Conservation (phyloP, 2,888 invertebrate species). For the Dysmachus trigonus region DNA sequence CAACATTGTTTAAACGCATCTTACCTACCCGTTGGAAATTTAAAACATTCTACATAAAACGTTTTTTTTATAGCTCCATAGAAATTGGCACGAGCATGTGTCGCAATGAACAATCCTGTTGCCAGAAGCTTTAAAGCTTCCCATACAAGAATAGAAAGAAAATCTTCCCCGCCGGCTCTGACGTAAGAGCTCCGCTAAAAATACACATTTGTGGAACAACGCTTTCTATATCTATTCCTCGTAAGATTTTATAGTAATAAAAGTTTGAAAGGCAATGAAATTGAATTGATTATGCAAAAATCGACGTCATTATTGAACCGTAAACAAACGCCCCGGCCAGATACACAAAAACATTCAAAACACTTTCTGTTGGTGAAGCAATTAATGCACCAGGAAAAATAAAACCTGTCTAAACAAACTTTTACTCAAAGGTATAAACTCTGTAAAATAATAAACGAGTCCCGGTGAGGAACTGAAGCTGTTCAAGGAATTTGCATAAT, state of each 20-base stretch:
- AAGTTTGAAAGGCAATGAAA: background rate
- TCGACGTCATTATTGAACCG: background rate
- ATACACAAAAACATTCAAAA: background rate
- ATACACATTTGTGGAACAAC: background rate
- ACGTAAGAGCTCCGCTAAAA: background rate
- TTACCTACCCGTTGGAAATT: background rate
- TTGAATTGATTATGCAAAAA: background rate
- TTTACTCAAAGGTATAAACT: background rate
- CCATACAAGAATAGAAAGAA: background rate
- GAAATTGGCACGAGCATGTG: background rate
- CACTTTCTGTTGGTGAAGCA: background rate
- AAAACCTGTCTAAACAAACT: background rate
- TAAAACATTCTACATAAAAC: background rate
- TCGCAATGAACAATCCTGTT: background rate
- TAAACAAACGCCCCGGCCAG: background rate
- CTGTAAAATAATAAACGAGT: background rate
- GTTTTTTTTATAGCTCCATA: background rate
- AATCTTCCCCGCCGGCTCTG: background rate
- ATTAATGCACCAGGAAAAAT: background rate
- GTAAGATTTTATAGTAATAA: background rate
- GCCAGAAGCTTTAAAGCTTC: background rate
- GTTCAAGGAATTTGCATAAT: background rate
- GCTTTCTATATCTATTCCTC: background rate
- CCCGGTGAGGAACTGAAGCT: background rate
- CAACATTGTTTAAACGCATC: background rate